Conservation (phyloP, 2,888 invertebrate species). For the Pediacus dermestoides region DNA sequence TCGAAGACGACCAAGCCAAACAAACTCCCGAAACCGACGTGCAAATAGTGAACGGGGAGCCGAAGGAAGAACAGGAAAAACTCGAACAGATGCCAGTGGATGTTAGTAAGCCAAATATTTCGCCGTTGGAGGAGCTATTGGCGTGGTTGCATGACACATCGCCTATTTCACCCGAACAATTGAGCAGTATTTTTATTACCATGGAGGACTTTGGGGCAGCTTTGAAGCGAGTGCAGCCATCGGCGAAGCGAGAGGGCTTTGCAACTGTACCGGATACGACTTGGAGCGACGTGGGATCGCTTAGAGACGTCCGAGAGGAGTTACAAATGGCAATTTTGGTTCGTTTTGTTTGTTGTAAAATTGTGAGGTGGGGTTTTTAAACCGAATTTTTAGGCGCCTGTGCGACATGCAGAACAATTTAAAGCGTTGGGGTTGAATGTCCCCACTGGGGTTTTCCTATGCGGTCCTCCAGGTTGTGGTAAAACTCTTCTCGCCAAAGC, state of each 20-base stretch:
- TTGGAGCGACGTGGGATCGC: slow-evolving; percentile 95
- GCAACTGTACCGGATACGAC: slow-evolving; percentile 95
- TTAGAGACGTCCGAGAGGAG: slow-evolving; percentile 83
- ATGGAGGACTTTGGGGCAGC: slow-evolving; percentile 76
- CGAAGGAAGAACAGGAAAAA: background rate
- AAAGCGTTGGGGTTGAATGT: slow-evolving; percentile 72
- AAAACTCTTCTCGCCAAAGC: slow-evolving; percentile 98
- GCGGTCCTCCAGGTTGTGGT: slow-evolving; percentile 95
- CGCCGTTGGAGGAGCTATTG: slow-evolving; percentile 57
- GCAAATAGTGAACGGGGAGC: slow-evolving; percentile 3
- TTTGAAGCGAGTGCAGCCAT: slow-evolving; percentile 81
- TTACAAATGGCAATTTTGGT: slow-evolving; percentile 85
- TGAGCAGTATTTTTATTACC: slow-evolving; percentile 64
- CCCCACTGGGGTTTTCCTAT: slow-evolving; percentile 88
- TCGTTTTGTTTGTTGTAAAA: slow-evolving; percentile 29
- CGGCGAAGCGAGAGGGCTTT: slow-evolving; percentile 94
- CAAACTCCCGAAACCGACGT: slow-evolving; percentile 24
- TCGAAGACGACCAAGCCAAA: slow-evolving; percentile 29
- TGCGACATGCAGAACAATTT: slow-evolving; percentile 79
- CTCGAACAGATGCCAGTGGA: slow-evolving; percentile 10
- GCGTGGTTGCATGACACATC: slow-evolving; percentile 63
- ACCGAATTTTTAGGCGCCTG: slow-evolving; percentile 66
- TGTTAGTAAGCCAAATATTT: slow-evolving; percentile 15
- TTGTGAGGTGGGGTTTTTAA: background rate
- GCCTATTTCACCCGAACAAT: slow-evolving; percentile 60